These are phyloP conservation scores for Erebia aethiops DNA, from an alignment of 2,888 invertebrate species.

Conservation along the genomic window DNA sequence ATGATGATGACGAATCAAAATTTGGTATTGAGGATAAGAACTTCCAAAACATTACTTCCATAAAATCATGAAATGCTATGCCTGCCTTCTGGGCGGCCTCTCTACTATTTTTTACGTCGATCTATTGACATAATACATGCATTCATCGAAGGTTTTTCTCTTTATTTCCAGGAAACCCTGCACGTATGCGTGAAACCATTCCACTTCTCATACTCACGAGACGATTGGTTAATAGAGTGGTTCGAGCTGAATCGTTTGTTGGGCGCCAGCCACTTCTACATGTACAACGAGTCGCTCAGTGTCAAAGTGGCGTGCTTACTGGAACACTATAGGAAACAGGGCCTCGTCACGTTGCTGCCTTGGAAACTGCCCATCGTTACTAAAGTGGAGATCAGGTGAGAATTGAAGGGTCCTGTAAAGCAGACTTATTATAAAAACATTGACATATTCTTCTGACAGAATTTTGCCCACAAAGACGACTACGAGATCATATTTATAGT, in stretches of 20 bases:
- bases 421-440: too few species aligned
- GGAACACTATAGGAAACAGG: conserved; percentile 85
- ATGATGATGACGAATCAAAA: too few species aligned
- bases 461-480: too few species aligned
- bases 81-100: too few species aligned
- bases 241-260: conserved; percentile 92
- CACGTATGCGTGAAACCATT: conserved; percentile 95
- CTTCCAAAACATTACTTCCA: too few species aligned
- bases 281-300: conserved; percentile 95
- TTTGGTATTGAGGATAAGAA: too few species aligned
- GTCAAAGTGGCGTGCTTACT: conserved; percentile 90
- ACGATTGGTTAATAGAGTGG: conserved; percentile 93
- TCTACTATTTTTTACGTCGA: too few species aligned
- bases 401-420: not conserved
- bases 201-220: conserved; percentile 93
- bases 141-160: not conserved
- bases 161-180: conserved; percentile 77
- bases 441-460: too few species aligned
- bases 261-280: conserved; percentile 93
- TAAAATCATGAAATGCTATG: too few species aligned
- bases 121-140: too few species aligned
- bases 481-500: too few species aligned
- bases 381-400: conserved; percentile 89
- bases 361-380: conserved; percentile 95
- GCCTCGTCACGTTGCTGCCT: conserved; percentile 88